Base-by-base conservation (phyloP, 2,113 vertebrate species). In the Sapajus apella region DNA sequence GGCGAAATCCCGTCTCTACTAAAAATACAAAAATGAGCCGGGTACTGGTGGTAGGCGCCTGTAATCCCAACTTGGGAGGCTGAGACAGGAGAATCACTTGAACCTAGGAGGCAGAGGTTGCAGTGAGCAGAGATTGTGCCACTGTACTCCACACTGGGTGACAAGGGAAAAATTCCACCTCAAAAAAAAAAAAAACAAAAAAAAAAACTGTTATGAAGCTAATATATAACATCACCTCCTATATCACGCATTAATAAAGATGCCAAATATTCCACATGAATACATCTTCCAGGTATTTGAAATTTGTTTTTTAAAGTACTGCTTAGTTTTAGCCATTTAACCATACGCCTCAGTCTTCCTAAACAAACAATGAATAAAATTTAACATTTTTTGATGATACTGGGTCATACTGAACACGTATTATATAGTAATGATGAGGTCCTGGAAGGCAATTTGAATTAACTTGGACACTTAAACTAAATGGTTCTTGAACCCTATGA, bases 261-360 rank as follows among this genome's bases (percentile, higher is more conserved):
- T 35, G 56, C 18, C 89, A 84, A 75, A 45, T 40, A 37, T 90
- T 75, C 55, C 75, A 91, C 4, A 47, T 3, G 13, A 73, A 75
- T 43, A 90, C 43, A 87, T 35, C 66, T 64, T 40, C 32, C 66
- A 50, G 12, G 55, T 37, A 81, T 27, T 6, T 87, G 18, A 86
- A 79, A 27, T 35, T 43, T 3, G 14, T 45, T 91, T 80, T 90
- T 90, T 88, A 85, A 85, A 79, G 64, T 79, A 82, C 10, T 86
- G 56, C 18, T 91, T 87, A 50, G 61, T 91, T 90, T 68, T 50
- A 66, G 58, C 25, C 75, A 94, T 68, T 94, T 76, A 94, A 68
- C 20, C 55, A 75, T 30, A 45, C 20, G 37, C 13, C 25, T 81
- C 72, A 55, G 47, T 58, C 82, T 82, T 82, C 82, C 18, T 91